These are phyloP conservation scores for Lithophane leautieri DNA, from an alignment of 2,888 invertebrate species.

Conservation along the genomic window DNA sequence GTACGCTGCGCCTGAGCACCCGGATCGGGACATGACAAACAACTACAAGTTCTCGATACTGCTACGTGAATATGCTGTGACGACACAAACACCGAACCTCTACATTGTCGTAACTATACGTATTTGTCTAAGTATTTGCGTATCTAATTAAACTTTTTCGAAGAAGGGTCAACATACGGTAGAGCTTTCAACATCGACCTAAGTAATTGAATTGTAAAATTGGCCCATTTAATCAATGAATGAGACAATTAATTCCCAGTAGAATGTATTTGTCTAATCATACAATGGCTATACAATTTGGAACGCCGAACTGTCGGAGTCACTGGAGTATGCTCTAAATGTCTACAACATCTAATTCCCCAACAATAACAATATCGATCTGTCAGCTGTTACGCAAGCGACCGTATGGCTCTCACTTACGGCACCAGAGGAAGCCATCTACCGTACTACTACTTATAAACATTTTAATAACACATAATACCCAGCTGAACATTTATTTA, in stretches of 20 bases:
- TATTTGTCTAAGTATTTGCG: slow-evolving; percentile 40
- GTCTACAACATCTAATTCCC: slow-evolving; percentile 61
- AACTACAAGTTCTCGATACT: slow-evolving; percentile 72
- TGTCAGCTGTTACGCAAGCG: slow-evolving; percentile 68
- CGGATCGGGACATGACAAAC: slow-evolving; percentile 75
- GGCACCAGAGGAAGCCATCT: slow-evolving; percentile 69
- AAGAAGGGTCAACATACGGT: slow-evolving; percentile 22
- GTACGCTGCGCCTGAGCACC: slow-evolving; percentile 77
- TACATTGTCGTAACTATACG: slow-evolving; percentile 20
- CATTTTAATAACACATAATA: slow-evolving; percentile 68
- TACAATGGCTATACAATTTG: slow-evolving; percentile 52
- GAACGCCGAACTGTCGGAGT: slow-evolving; percentile 48
- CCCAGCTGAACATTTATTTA: slow-evolving; percentile 54
- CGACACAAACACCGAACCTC: slow-evolving; percentile 40
- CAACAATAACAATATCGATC: slow-evolving; percentile 72
- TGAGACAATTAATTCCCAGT: slow-evolving; percentile 29
- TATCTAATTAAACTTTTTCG: slow-evolving; percentile 40
- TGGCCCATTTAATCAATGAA: slow-evolving; percentile 27
- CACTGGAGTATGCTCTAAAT: slow-evolving; percentile 57
- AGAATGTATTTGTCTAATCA: slow-evolving; percentile 41
- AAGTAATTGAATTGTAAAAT: slow-evolving; percentile 55
- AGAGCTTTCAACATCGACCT: slow-evolving; percentile 16
- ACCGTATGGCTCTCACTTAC: slow-evolving; percentile 67
- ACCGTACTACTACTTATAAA: slow-evolving; percentile 68
- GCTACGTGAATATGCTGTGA: slow-evolving; percentile 61